These are phyloP conservation scores for Protaetia brevitarsis DNA, from an alignment of 1,140 invertebrate genomes.

Conservation along the genomic window DNA sequence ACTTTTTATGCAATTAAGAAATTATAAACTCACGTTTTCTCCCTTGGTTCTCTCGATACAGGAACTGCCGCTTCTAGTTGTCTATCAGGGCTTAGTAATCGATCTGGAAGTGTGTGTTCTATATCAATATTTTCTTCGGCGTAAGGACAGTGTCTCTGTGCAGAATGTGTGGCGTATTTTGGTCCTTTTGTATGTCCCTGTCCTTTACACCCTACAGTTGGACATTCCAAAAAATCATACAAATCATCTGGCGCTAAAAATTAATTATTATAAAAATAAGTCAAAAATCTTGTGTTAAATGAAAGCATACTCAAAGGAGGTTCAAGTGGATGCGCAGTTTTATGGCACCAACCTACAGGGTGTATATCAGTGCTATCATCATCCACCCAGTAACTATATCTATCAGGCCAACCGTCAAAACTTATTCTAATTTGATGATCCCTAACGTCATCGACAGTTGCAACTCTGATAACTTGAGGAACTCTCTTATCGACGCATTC, in stretches of 20 bases:
- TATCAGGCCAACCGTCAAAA: constrained; percentile 88
- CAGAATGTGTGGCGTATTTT: constrained; percentile 72
- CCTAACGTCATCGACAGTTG: constrained; percentile 74
- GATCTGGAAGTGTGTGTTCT: constrained; percentile 55
- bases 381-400: constrained; percentile 85
- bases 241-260: constrained; percentile 59
- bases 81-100: constrained; percentile 48
- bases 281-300: not conserved
- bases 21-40: constrained; percentile 41
- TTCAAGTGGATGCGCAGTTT: constrained; percentile 83
- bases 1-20: too few species aligned
- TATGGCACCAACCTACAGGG: constrained; percentile 85
- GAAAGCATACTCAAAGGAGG: constrained; percentile 67
- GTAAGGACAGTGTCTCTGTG: constrained; percentile 82
- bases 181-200: constrained; percentile 75
- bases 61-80: constrained; percentile 44
- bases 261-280: not conserved
- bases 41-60: constrained; percentile 46
- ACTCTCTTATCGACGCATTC: constrained; percentile 89
- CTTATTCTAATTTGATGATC: constrained; percentile 77
- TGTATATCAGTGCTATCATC: constrained; percentile 89
- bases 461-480: constrained; percentile 78
- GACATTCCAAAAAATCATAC: constrained; percentile 61
- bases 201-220: constrained; percentile 74
- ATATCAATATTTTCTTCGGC: constrained; percentile 63